These are phyloP conservation scores for Platyscapa corneri DNA, from an alignment of 1,140 invertebrate species.

Conservation along the genomic window DNA sequence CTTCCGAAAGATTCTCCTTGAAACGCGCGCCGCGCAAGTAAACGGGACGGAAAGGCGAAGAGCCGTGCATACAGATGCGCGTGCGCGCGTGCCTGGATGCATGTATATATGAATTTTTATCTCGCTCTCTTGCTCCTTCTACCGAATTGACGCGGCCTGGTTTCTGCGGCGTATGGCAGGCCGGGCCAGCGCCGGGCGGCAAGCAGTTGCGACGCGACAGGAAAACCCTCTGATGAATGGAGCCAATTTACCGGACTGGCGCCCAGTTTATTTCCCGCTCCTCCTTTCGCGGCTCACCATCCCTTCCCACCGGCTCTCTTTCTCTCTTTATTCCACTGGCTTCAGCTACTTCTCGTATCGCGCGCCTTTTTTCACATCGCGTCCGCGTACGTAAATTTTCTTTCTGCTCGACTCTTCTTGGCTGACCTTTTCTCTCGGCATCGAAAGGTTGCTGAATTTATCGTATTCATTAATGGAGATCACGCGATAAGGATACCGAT, in stretches of 20 bases:
- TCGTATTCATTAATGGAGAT: not conserved
- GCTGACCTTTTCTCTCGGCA: not conserved
- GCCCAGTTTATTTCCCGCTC: slow-evolving; percentile 50
- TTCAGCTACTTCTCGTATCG: not conserved
- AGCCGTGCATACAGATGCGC: too few relatives aligned
- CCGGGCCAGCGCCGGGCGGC: not conserved
- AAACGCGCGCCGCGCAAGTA: not conserved
- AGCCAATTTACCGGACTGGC: slow-evolving; percentile 65
- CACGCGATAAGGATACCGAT: not conserved
- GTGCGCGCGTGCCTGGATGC: too few relatives aligned
- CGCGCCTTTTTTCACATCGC: not conserved
- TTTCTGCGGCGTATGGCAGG: too few relatives aligned
- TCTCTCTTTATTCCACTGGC: not conserved
- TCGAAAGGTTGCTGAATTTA: not conserved
- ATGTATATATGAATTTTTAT: slow-evolving; percentile 10
- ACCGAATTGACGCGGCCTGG: not conserved
- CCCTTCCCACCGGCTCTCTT: not conserved
- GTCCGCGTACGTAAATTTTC: slow-evolving; percentile 5
- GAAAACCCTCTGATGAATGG: slow-evolving; percentile 61
- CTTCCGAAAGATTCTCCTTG: not conserved
- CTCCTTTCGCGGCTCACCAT: not conserved
- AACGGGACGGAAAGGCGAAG: not conserved
- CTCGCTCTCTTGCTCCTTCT: slow-evolving; percentile 4
- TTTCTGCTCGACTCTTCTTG: not conserved
- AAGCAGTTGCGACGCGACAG: slow-evolving; percentile 55